These are phyloP conservation scores for Corvus hawaiiensis DNA, from an alignment of 2,113 vertebrate genomes.

Conservation along the genomic window DNA sequence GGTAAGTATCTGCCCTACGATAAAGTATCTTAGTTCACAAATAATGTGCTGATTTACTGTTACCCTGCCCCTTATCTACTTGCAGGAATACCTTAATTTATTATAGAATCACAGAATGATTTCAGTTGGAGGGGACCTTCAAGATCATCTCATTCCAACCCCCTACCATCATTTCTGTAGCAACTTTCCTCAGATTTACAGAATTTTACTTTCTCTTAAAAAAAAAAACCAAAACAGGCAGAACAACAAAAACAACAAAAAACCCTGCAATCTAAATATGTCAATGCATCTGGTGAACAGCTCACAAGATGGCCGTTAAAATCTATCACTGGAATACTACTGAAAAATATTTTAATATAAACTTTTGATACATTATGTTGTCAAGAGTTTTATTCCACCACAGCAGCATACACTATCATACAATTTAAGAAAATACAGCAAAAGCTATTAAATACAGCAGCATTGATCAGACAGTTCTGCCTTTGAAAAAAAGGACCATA, in stretches of 20 bases:
- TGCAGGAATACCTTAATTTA: background rate
- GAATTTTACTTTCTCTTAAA: background rate
- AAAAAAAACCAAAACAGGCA: background rate
- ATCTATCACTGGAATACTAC: background rate
- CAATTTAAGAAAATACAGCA: background rate
- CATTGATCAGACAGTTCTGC: background rate
- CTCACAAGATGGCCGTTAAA: background rate
- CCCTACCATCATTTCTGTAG: background rate
- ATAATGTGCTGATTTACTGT: background rate
- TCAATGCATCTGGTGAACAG: background rate
- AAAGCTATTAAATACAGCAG: background rate
- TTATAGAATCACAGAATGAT: background rate
- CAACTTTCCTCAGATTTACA: background rate
- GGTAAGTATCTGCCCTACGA: background rate
- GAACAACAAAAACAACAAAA: background rate
- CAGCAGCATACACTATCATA: background rate
- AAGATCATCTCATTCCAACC: background rate
- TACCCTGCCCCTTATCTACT: too few species aligned
- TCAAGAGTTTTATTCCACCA: background rate
- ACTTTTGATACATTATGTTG: background rate
- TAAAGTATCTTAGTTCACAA: background rate
- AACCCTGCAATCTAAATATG: background rate
- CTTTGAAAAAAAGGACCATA: background rate
- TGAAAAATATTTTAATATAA: background rate
- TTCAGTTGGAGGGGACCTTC: background rate